Percentiles rank a stretch among this genome's conserved stretches.
These are phyloP conservation scores for Rapana venosa DNA, from an alignment of 2,888 invertebrate species.

Conservation along the genomic window DNA sequence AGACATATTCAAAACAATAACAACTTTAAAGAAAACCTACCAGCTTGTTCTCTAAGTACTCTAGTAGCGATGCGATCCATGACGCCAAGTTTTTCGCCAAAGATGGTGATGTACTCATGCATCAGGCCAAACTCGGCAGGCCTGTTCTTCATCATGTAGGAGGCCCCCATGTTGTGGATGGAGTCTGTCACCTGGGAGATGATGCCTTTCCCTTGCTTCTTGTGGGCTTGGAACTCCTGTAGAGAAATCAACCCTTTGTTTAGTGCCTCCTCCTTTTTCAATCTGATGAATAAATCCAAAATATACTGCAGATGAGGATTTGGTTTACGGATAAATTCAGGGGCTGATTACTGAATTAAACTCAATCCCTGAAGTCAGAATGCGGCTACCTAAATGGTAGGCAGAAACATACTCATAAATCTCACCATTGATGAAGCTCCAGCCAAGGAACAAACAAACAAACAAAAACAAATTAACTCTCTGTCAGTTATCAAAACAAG, in stretches of 20 bases:
- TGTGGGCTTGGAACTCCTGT: slow-evolving; percentile 83
- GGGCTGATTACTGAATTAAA: too few species aligned
- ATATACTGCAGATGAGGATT: too few species aligned
- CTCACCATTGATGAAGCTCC: too few species aligned
- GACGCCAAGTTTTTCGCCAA: slow-evolving; percentile 83
- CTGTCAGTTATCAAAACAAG: too few species aligned
- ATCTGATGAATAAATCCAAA: neutral
- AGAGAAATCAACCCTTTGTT: slow-evolving; percentile 35
- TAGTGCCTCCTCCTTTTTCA: too few species aligned
- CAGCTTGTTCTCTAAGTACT: slow-evolving; percentile 83
- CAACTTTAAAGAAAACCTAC: slow-evolving; percentile 62
- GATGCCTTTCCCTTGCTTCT: slow-evolving; percentile 82
- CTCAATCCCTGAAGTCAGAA: too few species aligned
- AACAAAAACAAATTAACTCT: too few species aligned
- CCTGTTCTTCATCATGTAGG: slow-evolving; percentile 82
- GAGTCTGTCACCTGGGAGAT: slow-evolving; percentile 82
- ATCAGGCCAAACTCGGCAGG: slow-evolving; percentile 84
- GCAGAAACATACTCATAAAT: too few species aligned
- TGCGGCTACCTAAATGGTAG: too few species aligned
- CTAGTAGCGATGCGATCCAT: slow-evolving; percentile 84
- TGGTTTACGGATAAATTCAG: too few species aligned
- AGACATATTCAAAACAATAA: neutral
- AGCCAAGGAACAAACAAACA: too few species aligned
- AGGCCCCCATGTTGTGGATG: slow-evolving; percentile 81
- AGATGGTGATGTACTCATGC: slow-evolving; percentile 82